phyloP scores from a whole-genome alignment of 2,888 invertebrate species.

The Lissocephala sabroskyi region DNA sequence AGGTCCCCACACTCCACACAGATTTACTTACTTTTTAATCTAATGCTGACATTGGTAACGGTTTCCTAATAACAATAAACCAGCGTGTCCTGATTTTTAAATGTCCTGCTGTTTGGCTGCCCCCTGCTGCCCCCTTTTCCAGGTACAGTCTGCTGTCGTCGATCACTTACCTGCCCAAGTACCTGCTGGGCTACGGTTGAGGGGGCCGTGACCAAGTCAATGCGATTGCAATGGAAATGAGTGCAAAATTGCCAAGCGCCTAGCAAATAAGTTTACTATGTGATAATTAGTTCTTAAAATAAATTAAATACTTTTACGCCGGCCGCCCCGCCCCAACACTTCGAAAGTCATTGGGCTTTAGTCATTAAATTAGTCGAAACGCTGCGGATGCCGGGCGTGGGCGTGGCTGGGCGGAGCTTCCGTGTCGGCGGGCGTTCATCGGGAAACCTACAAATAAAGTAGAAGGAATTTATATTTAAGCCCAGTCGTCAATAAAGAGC shows the following conservation, averaged over 20 bases:
- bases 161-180: conserved; percentile 89
- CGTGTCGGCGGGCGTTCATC: background rate
- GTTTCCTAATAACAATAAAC: no score
- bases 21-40: no score
- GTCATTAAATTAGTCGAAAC: conserved; percentile 51
- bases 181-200: conserved; percentile 87
- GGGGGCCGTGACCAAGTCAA: conserved; percentile 32
- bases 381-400: conserved; percentile 13
- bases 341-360: conserved; percentile 49
- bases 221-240: conserved; percentile 26
- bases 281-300: conserved; percentile 55
- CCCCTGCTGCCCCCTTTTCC: no score
- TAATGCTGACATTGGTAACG: no score
- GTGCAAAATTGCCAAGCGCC: conserved; percentile 20
- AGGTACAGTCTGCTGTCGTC: conserved; percentile 91
- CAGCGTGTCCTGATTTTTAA: no score
- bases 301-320: background rate
- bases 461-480: no score
- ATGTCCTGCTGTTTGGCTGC: no score
- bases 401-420: conserved; percentile 9
- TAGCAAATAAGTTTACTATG: conserved; percentile 52
- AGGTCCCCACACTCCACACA: no score
- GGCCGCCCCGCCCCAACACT: no score
- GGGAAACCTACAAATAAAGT: conserved; percentile 30
- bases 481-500: conserved; percentile 40